Evolutionary conservation across 2,113 vertebrate species (phyloP), one percentile per base, ranked within the genome.

Genomic region (Strix uralensis): DNA sequence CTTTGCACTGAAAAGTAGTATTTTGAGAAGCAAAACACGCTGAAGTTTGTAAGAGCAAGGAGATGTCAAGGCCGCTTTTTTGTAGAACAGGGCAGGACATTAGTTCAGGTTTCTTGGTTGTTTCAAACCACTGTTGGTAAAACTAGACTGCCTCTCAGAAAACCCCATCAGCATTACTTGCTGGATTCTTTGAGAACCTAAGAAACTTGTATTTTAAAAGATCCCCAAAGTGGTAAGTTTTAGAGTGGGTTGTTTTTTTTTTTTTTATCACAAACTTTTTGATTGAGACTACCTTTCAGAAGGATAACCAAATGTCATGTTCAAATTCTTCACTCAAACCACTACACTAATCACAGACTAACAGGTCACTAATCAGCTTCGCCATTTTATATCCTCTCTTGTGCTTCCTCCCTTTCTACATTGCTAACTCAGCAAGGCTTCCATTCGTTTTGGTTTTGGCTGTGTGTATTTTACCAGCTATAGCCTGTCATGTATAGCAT

Each of bases 381-480:
- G 38, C 18, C 29, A 7, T 32, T 88, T 90, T 61, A 15, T 51
- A 40, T 38, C 51, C 32, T 90, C 19, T 80, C 63, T 73, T 66
- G 55, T 1, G 5, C 36, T 90, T 74, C 42, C 62, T 75, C n/a
- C 11, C 34, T 84, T 71, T 61, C 81, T 42, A 29, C 79, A 19
- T 38, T 62, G 71, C 65, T 85, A 75, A 40, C 49, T 80, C 15
- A 1, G 71, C 2, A 3, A 72, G 0, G 11, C 10, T 88, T 88
- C 57, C 69, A 65, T 85, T 89, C 19, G 0, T 69, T 93, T 92
- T 81, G 44, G 5, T 90, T 88, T 93, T 67, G 61, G 19, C 84
- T 85, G 61, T 65, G 75, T 75, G 81, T 72, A 49, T 92, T 95
- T 94, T 72, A 67, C 63, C 66, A 94, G 85, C 67, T 92, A 42